Evolutionary conservation across 2,113 vertebrate genomes (phyloP), one percentile per base, ranked within the genome.

Genomic region (Pseudopodoces humilis): DNA sequence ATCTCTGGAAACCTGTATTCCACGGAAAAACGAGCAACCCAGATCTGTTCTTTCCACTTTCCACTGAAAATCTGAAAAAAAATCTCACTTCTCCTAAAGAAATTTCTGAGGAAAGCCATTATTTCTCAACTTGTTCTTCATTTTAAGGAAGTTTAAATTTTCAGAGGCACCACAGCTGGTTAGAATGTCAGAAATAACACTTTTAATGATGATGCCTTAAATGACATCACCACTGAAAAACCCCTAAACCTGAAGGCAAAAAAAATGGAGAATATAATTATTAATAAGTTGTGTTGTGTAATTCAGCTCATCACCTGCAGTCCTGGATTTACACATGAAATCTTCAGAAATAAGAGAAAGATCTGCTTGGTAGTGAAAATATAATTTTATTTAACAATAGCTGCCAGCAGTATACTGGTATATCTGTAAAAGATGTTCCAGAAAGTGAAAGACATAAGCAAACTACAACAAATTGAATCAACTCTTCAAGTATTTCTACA

Each of bases 331-430:
- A 21, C 58, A 20, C 44, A 6, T 0, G 24, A 7, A 39, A 56
- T 2, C 46, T 62, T 47, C 60, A 59, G 60, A 90, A 95, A 95
- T 13, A 79, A 95, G 60, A 96, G 76, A 47, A 86, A 95, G n/a
- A 55, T 77, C 94, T 96, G 95, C 93, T 91, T 86, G 97, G 96
- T 98, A 98, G 97, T 98, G 98, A 98, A 98, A 98, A 98, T 98
- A 98, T 98, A 98, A 97, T 96, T 98, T 98, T 98, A 97, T 98
- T 98, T 97, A 98, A 98, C 96, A 98, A 98, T 97, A 98, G 97
- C 98, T 98, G 98, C 98, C 98, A 98, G 98, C 98, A 98, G 96
- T 97, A 97, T 90, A 98, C 97, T 96, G 96, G 97, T 97, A 79
- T 95, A 97, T 96, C 94, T 86, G 88, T 94, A 97, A 95, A 96